Base-by-base conservation (phyloP, 1,140 invertebrate genomes). In the Papilio dardanus region DNA sequence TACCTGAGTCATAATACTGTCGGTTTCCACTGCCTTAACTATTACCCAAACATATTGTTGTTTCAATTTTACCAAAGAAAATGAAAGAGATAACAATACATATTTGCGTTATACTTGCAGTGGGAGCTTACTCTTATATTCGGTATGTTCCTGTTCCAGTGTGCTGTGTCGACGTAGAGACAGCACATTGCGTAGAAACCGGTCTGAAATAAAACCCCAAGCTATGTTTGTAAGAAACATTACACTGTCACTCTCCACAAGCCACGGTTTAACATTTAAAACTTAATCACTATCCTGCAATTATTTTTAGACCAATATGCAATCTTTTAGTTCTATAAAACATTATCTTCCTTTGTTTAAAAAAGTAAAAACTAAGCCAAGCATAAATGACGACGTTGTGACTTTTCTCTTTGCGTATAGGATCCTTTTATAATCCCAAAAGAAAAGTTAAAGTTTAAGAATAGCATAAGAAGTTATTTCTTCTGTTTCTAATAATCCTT, bases 141-240 rank as follows among this genome's bases (percentile, higher is more conserved):
- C 54, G 33, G n/a, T 28, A 40, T 40, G 5, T 69, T 69, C 67
- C 33, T 69, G 67, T 40, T 40, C n/a, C 16, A 69, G 67, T 37
- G 8, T n/a, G 67, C 35, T 19, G 19, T 35, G 67, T 40, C 35
- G 67, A 28, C 31, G 31, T 37, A 37, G 16, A 33, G 35, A 3
- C 35, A 19, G 42, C 19, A 69, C 8, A 37, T 69, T 69, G 19
- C 67, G n/a, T 31, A 19, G 19, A 40, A 69, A 69, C 67, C 67
- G 67, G 67, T 40, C n/a, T 21, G 19, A 69, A 69, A 21, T 10
- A 69, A 69, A 69, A 40, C 31, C 35, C n/a, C 4, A 8, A 37
- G 67, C 31, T 35, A 69, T 62, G n/a, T 6, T 62, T 62, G 67
- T 37, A 24, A 2, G 33, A 35, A 35, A 68, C 19, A 73, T 33